phyloP scores from a whole-genome alignment of 2,113 vertebrate species.

The Leptosomus discolor region DNA sequence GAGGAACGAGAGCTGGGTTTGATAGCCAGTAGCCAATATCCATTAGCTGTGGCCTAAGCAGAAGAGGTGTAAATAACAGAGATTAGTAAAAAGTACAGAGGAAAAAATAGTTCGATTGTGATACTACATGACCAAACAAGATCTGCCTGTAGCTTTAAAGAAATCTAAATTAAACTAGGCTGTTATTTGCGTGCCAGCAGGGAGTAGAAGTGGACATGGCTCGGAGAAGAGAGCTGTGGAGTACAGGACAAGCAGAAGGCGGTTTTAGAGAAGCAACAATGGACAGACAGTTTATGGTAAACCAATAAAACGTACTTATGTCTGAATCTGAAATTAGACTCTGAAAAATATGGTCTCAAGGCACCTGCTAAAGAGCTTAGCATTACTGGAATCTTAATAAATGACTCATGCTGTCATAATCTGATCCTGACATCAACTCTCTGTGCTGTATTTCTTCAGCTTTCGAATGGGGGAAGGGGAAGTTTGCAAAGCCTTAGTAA shows the following conservation, averaged over 20 bases:
- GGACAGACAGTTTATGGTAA: slow-evolving; percentile 53
- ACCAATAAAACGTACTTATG: slow-evolving; percentile 49
- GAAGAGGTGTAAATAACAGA: not conserved
- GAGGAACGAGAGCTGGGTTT: not conserved
- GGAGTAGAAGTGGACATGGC: not conserved
- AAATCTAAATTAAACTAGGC: not conserved
- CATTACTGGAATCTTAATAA: slow-evolving; percentile 66
- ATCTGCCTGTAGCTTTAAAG: not conserved
- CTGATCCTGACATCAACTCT: slow-evolving; percentile 62
- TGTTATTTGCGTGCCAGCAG: not conserved
- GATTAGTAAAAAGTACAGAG: not conserved
- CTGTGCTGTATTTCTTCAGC: slow-evolving; percentile 1
- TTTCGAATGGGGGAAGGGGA: not conserved
- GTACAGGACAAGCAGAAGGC: not conserved
- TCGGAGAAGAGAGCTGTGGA: not conserved
- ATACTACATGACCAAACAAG: not conserved
- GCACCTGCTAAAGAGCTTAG: slow-evolving; percentile 67
- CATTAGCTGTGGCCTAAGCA: not conserved
- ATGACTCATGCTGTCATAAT: slow-evolving; percentile 68
- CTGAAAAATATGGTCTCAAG: slow-evolving; percentile 58
- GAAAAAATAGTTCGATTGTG: not conserved
- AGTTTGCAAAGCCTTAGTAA: not conserved
- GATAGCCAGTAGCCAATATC: not conserved
- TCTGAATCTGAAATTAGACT: slow-evolving; percentile 62
- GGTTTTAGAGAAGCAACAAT: not conserved